Conservation (phyloP, 2,888 invertebrate species). For the Podabrus alpinus region DNA sequence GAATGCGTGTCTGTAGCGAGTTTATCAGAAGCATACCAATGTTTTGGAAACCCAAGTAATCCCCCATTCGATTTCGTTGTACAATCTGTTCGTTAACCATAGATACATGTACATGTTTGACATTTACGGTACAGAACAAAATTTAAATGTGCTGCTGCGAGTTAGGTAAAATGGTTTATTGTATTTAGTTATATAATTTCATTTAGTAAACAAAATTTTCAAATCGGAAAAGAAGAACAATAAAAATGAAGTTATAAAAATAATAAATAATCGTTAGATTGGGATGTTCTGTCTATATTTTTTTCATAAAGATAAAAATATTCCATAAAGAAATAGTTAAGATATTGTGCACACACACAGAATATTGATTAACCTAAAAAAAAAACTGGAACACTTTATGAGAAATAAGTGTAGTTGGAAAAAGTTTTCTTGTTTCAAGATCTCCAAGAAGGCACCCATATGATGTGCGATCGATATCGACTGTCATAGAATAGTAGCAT, state of each 20-base stretch:
- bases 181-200: neutral
- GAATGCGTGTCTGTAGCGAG: slow-evolving; percentile 57
- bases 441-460: slow-evolving; percentile 23
- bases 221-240: neutral
- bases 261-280: neutral
- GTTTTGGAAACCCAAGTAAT: slow-evolving; percentile 28
- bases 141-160: slow-evolving; percentile 3
- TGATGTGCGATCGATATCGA: slow-evolving; percentile 34
- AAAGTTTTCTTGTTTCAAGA: slow-evolving; percentile 14
- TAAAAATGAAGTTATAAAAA: neutral
- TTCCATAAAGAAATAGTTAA: neutral
- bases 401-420: neutral
- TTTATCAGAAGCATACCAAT: slow-evolving; percentile 49
- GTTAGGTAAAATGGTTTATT: neutral
- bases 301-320: neutral
- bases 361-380: neutral
- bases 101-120: slow-evolving; percentile 1
- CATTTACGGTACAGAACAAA: slow-evolving; percentile 9
- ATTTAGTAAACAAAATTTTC: neutral
- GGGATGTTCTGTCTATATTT: neutral
- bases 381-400: neutral
- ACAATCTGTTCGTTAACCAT: slow-evolving; percentile 30
- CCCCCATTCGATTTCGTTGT: slow-evolving; percentile 32
- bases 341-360: neutral
- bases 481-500: slow-evolving; percentile 41